Evolutionary conservation across 2,113 vertebrate species (phyloP), one percentile per base, ranked within the genome.

Genomic region (Forbesichthys agassizii): DNA sequence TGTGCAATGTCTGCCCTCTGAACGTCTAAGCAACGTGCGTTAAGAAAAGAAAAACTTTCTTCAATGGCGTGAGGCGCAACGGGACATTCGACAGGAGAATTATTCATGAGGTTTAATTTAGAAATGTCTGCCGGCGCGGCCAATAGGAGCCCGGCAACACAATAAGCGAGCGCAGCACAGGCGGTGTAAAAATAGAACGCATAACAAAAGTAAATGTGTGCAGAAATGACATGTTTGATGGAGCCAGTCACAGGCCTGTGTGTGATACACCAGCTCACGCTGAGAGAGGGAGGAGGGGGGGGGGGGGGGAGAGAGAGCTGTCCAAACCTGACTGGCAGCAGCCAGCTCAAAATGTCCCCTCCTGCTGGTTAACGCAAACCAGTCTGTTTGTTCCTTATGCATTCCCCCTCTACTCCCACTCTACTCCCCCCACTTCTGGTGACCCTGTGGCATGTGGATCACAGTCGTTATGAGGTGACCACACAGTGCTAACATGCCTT

Each of bases 81-180:
- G 57, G 65, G 64, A 54, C 59, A 77, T 51, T 59, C 67, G 70
- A 58, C 54, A 58, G 51, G 36, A 59, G 82, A 88, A 86, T 88
- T 84, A 88, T 90, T 83, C 77, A 89, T 82, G 64, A 81, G 65
- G 75, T 71, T 86, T 88, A 73, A 86, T 86, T 86, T 84, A 78
- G 81, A 82, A 82, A 74, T 49, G 77, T 70, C 10, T 61, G 71
- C 70, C 33, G 55, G 74, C 14, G 60, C 36, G 5, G 56, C 56
- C 1, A 75, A 84, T 74, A 71, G 77, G 79, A 79, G 73, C 71
- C 74, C 69, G 78, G 75, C 75, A 49, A 65, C 57, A 72, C 66
- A 67, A 11, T 7, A 36, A 13, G 7, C 69, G 68, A 11, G 55
- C 58, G 3, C 64, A 78, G 54, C 78, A 61, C 1, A 47, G 9